A percentile compares a stretch with the other conserved stretches of the same genome.
These are phyloP conservation scores for Scaptomyza pallida DNA, from an alignment of 1,140 invertebrate species.

Conservation along the genomic window DNA sequence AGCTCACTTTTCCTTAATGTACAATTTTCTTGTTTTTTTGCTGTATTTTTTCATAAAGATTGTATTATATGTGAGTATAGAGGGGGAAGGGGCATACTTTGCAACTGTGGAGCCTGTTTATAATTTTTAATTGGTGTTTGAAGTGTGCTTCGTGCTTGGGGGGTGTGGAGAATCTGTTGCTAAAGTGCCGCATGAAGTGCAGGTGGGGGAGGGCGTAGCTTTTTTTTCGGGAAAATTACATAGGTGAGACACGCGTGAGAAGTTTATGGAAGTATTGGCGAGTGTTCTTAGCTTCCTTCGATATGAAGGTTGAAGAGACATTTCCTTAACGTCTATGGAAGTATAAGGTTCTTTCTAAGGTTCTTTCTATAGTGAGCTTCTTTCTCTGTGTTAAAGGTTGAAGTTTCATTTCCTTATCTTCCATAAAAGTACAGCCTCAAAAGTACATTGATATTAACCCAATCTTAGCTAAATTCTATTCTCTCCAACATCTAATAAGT, in stretches of 20 bases:
- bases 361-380: no score
- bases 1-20: no score
- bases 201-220: background rate
- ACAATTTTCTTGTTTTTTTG: constrained; percentile 41
- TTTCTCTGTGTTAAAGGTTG: no score
- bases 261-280: background rate
- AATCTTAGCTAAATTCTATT: no score
- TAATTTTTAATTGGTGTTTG: constrained; percentile 82
- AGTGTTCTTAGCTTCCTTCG: no score
- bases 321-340: no score
- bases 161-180: constrained; percentile 28
- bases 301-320: no score
- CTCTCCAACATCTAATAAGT: background rate
- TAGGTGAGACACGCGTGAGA: background rate
- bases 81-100: constrained; percentile 28
- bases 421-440: no score
- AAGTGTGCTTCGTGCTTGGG: constrained; percentile 53
- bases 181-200: constrained; percentile 4
- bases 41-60: constrained; percentile 52
- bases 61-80: constrained; percentile 50
- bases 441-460: no score
- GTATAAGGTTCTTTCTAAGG: no score
- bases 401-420: no score
- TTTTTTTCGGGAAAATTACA: background rate
- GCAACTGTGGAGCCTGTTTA: constrained; percentile 46